These are phyloP conservation scores for Esox masquinongy DNA, from an alignment of 2,797 vertebrate species.

Conservation along the genomic window DNA sequence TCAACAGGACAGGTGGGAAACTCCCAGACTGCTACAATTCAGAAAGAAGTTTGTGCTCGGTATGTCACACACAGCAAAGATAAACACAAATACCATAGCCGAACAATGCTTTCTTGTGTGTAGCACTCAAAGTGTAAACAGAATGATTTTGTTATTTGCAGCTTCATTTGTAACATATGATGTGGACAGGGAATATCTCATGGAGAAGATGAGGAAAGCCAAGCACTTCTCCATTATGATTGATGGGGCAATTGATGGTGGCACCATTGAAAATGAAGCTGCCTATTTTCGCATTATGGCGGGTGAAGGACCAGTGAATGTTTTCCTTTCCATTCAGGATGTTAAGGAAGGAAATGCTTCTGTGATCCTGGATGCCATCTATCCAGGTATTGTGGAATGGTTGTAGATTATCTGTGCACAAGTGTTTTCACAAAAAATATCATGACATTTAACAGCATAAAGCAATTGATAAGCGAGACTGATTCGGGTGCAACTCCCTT, in stretches of 20 bases:
- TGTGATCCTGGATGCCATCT: not conserved
- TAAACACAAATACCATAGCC: not conserved
- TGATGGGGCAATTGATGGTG: not conserved
- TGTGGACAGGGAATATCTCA: not conserved
- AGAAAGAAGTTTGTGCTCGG: conserved; percentile 7
- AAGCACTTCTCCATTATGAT: conserved; percentile 8
- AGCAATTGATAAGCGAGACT: not conserved
- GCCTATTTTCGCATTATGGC: not conserved
- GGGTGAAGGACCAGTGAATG: not conserved
- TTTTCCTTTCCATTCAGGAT: not conserved
- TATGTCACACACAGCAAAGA: not conserved
- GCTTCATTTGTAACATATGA: conserved; percentile 8
- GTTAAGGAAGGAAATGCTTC: conserved; percentile 1
- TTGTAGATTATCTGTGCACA: not conserved
- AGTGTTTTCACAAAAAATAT: not conserved
- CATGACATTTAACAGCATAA: not conserved
- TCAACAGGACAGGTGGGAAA: not conserved
- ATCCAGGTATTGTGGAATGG: conserved; percentile 1
- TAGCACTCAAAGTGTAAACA: not conserved
- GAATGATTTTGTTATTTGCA: conserved; percentile 1
- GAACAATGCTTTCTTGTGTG: conserved; percentile 5
- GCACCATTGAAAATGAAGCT: conserved; percentile 6
- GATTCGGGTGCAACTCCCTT: not conserved
- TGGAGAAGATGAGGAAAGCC: conserved; percentile 2
- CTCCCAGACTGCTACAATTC: not conserved